phyloP scores from a whole-genome alignment of 2,888 invertebrate species.

The Abrostola tripartita region DNA sequence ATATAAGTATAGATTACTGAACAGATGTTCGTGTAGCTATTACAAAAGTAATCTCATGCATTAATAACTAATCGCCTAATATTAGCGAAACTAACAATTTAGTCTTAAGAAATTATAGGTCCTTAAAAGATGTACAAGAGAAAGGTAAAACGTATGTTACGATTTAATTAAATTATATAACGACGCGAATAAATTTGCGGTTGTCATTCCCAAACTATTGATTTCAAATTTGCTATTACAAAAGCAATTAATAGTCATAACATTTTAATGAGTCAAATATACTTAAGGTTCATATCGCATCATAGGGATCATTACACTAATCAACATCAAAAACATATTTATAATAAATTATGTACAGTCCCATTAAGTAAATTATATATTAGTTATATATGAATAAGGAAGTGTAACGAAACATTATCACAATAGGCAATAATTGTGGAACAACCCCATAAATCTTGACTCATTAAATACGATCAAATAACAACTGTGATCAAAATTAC shows the following conservation, averaged over 20 bases:
- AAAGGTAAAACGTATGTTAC: conserved; percentile 24
- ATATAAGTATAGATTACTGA: conserved; percentile 44
- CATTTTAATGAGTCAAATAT: no score
- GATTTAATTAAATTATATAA: conserved; percentile 19
- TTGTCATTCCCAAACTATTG: neutral
- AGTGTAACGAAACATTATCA: conserved; percentile 9
- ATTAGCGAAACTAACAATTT: conserved; percentile 27
- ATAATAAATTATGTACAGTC: no score
- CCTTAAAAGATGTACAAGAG: conserved; percentile 17
- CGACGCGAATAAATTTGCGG: neutral
- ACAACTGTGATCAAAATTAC: conserved; percentile 44
- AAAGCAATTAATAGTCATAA: no score
- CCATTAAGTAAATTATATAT: no score
- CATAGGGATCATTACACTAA: no score
- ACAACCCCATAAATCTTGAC: conserved; percentile 45
- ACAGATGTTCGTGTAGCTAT: conserved; percentile 43
- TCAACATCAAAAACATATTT: no score
- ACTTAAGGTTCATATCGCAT: no score
- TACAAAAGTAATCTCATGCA: conserved; percentile 42
- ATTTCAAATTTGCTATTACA: neutral
- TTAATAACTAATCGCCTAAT: conserved; percentile 38
- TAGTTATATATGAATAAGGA: conserved; percentile 37
- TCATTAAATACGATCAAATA: conserved; percentile 42
- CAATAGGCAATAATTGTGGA: conserved; percentile 35
- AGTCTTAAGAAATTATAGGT: conserved; percentile 28